Evolutionary conservation across 2,797 vertebrate genomes (phyloP), one percentile per base, ranked within the genome.

Genomic region (Mus spretus): DNA sequence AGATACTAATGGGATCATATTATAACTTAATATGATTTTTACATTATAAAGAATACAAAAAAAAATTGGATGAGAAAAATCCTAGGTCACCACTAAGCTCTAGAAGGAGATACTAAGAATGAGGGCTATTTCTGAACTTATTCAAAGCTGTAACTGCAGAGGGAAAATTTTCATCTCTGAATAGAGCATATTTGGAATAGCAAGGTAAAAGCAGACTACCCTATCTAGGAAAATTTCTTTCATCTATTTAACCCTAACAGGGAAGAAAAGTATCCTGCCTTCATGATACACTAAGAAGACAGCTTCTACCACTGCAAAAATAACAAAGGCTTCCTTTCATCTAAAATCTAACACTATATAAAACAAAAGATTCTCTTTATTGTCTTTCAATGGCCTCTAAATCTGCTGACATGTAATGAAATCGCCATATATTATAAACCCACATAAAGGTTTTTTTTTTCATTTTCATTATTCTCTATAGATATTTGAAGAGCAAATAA

Each of bases 351-450:
- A 65, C 8, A 80, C 5, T 4, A 82, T 53, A 20, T 83, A 92
- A 93, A 94, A 34, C 72, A 94, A 96, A 89, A 89, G 59, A 96
- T 80, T 92, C 87, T 34, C 14, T 67, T 67, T 22, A 6, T 20
- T 65, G 17, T 22, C 17, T 53, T 67, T n/a, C 3, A 50, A 65
- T 3, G 11, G 28, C 12, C 44, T 85, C 12, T 67, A 67, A 34
- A 24, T 7, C 22, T 28, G 8, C 6, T 28, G 24, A 40, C 37
- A 44, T 8, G 1, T 44, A 44, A 83, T 13, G 34, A 67, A 20
- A n/a, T 50, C 6, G 31, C 19, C 24, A 67, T 34, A 3, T 84
- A 34, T 65, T 34, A 34, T 65, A 65, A 34, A 44, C 44, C 44
- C 37, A 40, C 37, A 40, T 44, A 34, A 70, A 12, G 3, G 6